Percentiles rank a stretch among this genome's conserved stretches.
Conservation (phyloP, 2,888 invertebrate species). For the Drosophila hamatofila region DNA sequence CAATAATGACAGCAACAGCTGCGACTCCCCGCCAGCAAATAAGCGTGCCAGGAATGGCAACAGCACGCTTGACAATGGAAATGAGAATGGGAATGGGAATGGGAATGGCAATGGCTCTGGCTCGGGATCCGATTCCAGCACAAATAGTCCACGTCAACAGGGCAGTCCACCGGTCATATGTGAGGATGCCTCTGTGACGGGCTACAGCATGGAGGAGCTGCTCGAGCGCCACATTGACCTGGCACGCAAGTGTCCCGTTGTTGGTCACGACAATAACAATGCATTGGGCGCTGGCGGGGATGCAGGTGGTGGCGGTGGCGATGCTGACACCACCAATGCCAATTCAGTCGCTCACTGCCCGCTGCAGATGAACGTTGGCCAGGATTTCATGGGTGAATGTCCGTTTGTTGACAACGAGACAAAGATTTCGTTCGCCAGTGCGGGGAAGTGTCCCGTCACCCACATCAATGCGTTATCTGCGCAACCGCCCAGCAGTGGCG, state of each 20-base stretch:
- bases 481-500: constrained; percentile 47
- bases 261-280: constrained; percentile 65
- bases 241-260: constrained; percentile 84
- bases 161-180: constrained; percentile 83
- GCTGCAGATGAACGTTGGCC: constrained; percentile 85
- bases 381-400: constrained; percentile 84
- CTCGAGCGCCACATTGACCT: constrained; percentile 84
- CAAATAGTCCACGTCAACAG: constrained; percentile 62
- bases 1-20: constrained; percentile 45
- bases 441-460: constrained; percentile 75
- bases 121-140: constrained; percentile 55
- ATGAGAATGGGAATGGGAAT: constrained; percentile 53
- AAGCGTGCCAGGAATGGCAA: constrained; percentile 77
- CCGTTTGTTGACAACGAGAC: constrained; percentile 86
- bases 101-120: constrained; percentile 43
- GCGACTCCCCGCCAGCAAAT: constrained; percentile 76
- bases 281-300: constrained; percentile 33
- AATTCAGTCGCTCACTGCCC: constrained; percentile 82
- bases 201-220: constrained; percentile 82
- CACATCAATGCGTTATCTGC: constrained; percentile 40
- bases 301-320: constrained; percentile 61
- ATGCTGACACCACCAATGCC: constrained; percentile 68
- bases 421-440: constrained; percentile 79
- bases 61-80: constrained; percentile 44
- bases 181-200: constrained; percentile 76